Base-by-base conservation (phyloP, 2,888 invertebrate genomes). In the Xestia c-nigrum region DNA sequence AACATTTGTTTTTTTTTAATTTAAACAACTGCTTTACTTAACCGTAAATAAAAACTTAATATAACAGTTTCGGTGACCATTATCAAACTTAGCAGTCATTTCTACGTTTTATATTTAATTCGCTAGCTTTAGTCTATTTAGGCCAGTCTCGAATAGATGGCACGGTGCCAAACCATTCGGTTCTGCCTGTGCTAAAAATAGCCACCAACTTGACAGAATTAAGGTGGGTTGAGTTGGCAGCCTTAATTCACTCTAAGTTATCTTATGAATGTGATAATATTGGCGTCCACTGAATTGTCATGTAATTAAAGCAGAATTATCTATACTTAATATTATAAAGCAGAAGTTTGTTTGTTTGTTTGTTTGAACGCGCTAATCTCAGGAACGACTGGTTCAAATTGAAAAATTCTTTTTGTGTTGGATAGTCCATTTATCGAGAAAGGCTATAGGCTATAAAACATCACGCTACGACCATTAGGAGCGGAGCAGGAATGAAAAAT, bases 111-210 rank as follows among this genome's bases (percentile, higher is more conserved):
- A 77, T 75, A 76, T 77, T 80, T 76, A 74, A 87, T 85, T 65
- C 76, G 12, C 52, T 43, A 75, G 65, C 72, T 74, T 80, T 24
- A 65, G 65, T 66, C 43, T 72, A 80, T 82, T 75, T 75, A 74
- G 82, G 77, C 47, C 82, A 82, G 47, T 24, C 72, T 82, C 75
- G 76, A 82, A 79, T 83, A 84, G 74, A 70, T 87, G 86, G 86
- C 86, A 67, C 64, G 59, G 57, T 38, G 86, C 86, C 86, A 86
- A 74, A 78, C 31, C 31, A 77, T 85, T 80, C 64, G 72, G 72
- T 68, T 61, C 78, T 71, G 71, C 72, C 76, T 52, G 55, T 43
- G 67, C 78, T 78, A 82, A 85, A 86, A 87, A 80, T 85, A 85
- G 50, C 72, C n/a, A 59, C 74, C 64, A 72, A 78, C 78, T 78